A percentile compares a stretch with the other conserved stretches of the same genome.
phyloP scores from a whole-genome alignment of 2,797 vertebrate genomes.

The Psittacula derbiana region DNA sequence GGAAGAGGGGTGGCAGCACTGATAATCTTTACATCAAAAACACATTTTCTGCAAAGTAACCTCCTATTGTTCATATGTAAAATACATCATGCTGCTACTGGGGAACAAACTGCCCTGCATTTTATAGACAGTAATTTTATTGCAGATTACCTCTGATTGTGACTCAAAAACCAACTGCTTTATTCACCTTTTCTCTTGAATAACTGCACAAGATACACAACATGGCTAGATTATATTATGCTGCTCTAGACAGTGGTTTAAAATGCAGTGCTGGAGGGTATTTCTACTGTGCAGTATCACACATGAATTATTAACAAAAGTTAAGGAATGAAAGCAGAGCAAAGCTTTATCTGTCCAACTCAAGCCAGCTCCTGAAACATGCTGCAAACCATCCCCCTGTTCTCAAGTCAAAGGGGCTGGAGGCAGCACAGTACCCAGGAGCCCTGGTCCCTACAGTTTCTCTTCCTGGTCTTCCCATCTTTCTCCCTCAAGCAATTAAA shows the following conservation, averaged over 20 bases:
- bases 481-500: neutral
- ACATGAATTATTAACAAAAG: conserved; percentile 16
- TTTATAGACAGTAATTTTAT: conserved; percentile 5
- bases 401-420: neutral
- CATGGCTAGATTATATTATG: neutral
- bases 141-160: neutral
- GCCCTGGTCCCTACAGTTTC: neutral
- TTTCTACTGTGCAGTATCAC: neutral
- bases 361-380: neutral
- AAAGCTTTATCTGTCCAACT: neutral
- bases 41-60: conserved; percentile 56
- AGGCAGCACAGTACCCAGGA: neutral
- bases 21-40: conserved; percentile 59
- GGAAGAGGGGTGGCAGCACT: conserved; percentile 31
- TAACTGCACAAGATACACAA: neutral
- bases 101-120: conserved; percentile 20
- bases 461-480: neutral
- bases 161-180: neutral
- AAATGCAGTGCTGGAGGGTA: neutral
- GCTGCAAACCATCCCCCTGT: neutral
- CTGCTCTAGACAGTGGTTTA: neutral
- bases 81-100: neutral
- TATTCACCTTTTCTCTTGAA: neutral
- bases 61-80: conserved; percentile 55
- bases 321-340: conserved; percentile 18